Base-by-base conservation (phyloP, 2,797 vertebrate species). In the Helarctos malayanus region DNA sequence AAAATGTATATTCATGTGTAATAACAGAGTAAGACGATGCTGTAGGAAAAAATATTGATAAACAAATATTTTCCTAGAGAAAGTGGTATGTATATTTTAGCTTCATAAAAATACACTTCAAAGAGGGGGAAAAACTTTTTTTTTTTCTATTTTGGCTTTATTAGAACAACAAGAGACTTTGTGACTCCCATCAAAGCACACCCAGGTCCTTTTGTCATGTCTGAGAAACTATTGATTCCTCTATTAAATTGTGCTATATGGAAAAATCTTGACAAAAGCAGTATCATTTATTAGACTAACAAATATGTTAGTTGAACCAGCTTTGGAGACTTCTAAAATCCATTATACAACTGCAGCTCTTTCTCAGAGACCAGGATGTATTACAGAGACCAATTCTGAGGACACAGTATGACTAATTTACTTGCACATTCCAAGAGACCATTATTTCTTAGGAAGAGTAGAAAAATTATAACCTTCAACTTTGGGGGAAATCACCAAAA, bases 281-380 rank as follows among this genome's bases (percentile, higher is more conserved):
- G 95, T 97, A 97, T 97, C 98, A 98, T 97, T 98, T 97, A 98
- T 97, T 98, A 98, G 97, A 95, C 97, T 98, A 98, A 98, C 97
- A 98, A 98, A 98, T 98, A 98, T 68, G 97, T 97, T 97, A 98
- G 98, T 97, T 98, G 98, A 97, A 96, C 96, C 97, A 97, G 97
- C 96, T 97, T 98, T 97, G 96, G 96, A 96, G 97, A 97, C 96
- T 98, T 97, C 97, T 97, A 96, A 98, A 98, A 98, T 98, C 96
- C 95, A 98, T 98, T 97, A 98, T 85, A 97, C 88, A 97, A 96
- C 78, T 15, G 89, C 96, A 91, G 97, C 82, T 97, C 97, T 97
- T 97, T 98, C 84, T 83, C 97, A 94, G 97, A 97, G 92, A 86
- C 96, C 89, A 95, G 97, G 97, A 98, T 97, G 38, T 96, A 98